phyloP scores from a whole-genome alignment of 2,797 vertebrate genomes.

The Distichodus sexfasciatus region DNA sequence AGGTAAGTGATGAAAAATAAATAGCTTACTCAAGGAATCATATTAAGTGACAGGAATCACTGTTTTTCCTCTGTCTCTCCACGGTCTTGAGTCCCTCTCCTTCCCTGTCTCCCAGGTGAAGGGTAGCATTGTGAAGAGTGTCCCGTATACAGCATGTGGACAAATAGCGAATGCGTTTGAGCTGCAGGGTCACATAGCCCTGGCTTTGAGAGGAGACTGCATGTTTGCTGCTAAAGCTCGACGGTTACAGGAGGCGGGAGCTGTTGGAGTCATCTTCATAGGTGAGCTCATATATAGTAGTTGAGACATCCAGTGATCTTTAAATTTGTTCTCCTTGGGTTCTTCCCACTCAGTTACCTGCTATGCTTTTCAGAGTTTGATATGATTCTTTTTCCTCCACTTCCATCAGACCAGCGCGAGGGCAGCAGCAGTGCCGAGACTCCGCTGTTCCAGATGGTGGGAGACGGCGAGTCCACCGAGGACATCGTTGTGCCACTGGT shows the following conservation, averaged over 20 bases:
- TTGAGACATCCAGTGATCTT: neutral
- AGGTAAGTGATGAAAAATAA: too few species aligned
- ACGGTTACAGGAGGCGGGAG: slow-evolving; percentile 74
- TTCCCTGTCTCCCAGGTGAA: slow-evolving; percentile 65
- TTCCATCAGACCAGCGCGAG: slow-evolving; percentile 70
- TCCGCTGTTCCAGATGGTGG: slow-evolving; percentile 83
- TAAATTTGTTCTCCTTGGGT: neutral
- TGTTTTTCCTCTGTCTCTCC: neutral
- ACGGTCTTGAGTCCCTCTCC: neutral
- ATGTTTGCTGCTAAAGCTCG: slow-evolving; percentile 81
- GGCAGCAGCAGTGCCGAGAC: slow-evolving; percentile 76
- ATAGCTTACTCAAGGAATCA: too few species aligned
- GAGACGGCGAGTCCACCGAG: slow-evolving; percentile 73
- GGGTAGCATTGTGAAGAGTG: slow-evolving; percentile 70
- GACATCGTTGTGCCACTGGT: slow-evolving; percentile 75
- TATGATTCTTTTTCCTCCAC: neutral
- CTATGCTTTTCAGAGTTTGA: neutral
- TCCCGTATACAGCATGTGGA: slow-evolving; percentile 75
- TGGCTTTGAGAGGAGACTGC: slow-evolving; percentile 77
- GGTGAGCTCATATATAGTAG: too few species aligned
- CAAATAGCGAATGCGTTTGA: slow-evolving; percentile 63
- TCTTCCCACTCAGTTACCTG: neutral
- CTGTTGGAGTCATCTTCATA: slow-evolving; percentile 76
- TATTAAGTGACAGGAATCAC: too few species aligned
- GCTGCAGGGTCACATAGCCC: slow-evolving; percentile 68